These are phyloP conservation scores for Ia io DNA, from an alignment of 2,113 vertebrate genomes.

Conservation along the genomic window DNA sequence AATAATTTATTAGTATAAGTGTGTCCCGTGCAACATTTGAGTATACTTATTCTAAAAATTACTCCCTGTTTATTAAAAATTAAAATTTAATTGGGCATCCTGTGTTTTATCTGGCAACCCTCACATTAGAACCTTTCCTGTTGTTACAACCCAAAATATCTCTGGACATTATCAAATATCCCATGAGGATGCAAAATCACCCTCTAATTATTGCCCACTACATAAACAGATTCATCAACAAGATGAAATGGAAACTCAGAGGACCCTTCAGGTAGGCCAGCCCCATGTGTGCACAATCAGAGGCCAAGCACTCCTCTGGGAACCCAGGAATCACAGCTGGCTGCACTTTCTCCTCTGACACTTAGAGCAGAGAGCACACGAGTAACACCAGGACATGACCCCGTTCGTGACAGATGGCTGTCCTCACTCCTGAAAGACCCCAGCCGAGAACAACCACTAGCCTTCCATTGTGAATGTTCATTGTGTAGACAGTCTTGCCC, in stretches of 20 bases:
- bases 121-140: background rate
- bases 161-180: background rate
- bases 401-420: background rate
- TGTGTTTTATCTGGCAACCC: background rate
- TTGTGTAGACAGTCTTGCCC: background rate
- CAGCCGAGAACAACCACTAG: background rate
- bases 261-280: background rate
- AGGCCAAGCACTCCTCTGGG: background rate
- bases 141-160: background rate
- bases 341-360: background rate
- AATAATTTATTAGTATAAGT: background rate
- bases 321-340: background rate
- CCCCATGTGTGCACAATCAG: fast-evolving
- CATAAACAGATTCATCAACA: background rate
- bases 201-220: background rate
- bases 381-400: background rate
- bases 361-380: background rate
- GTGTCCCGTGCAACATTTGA: background rate
- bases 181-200: fast-evolving
- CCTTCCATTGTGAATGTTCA: background rate
- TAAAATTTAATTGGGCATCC: background rate
- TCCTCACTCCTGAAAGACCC: background rate
- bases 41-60: background rate
- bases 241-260: background rate
- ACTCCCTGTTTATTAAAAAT: background rate